Evolutionary conservation across 2,797 vertebrate species (phyloP).

Genomic region (Sorex maritimensis): DNA sequence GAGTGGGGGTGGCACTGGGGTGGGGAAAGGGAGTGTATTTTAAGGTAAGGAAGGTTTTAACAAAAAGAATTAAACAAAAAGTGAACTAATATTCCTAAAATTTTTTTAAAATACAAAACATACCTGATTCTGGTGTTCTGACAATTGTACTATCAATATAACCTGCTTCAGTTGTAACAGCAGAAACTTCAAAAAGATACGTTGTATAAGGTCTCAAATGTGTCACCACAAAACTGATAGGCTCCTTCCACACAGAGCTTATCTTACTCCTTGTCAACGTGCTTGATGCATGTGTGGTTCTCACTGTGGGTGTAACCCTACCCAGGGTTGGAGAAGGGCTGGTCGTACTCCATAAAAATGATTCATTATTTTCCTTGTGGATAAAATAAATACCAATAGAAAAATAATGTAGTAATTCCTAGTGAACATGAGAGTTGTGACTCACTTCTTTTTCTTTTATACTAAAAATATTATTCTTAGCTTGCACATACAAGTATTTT

Average conservation of each 20-base stretch:
- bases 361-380: conserved; percentile 96
- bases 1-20: background rate
- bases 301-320: conserved; percentile 90
- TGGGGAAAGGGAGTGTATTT: background rate
- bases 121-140: conserved; percentile 97
- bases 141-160: conserved; percentile 97
- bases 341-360: conserved; percentile 95
- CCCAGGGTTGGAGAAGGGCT: conserved; percentile 91
- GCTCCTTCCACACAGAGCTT: conserved; percentile 95
- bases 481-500: background rate
- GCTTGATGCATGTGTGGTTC: conserved; percentile 87
- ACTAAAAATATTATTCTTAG: background rate
- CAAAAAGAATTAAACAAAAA: conserved; percentile 30
- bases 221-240: conserved; percentile 95
- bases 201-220: conserved; percentile 96
- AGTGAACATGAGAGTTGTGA: background rate
- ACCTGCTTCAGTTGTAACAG: conserved; percentile 96
- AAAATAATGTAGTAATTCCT: background rate
- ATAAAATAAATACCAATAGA: conserved; percentile 53
- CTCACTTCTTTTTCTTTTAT: conserved; percentile 36
- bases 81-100: background rate
- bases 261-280: conserved; percentile 90
- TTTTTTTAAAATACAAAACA: background rate
- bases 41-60: conserved; percentile 26
- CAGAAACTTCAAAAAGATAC: conserved; percentile 98